phyloP scores from a whole-genome alignment of 2,888 invertebrate species.

The Pammene aurita region DNA sequence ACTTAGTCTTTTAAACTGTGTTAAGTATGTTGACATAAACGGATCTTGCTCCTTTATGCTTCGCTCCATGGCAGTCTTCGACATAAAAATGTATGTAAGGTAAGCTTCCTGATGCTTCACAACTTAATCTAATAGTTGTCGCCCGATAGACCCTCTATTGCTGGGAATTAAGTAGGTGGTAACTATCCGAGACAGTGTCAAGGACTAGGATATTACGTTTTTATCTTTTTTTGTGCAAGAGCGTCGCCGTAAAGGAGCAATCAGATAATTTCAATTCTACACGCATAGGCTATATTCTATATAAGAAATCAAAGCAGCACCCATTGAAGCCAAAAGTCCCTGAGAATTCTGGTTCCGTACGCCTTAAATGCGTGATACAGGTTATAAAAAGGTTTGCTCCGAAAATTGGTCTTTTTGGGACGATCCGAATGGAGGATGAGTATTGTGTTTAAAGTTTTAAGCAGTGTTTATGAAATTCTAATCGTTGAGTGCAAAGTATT shows the following conservation, averaged over 20 bases:
- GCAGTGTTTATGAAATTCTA: background rate
- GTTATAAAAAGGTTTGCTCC: constrained; percentile 43
- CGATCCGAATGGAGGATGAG: constrained; percentile 24
- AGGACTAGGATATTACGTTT: background rate
- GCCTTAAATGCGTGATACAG: constrained; percentile 21
- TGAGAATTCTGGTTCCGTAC: constrained; percentile 36
- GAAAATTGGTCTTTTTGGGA: constrained; percentile 48
- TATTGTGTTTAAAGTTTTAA: constrained; percentile 5
- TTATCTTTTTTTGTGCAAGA: background rate
- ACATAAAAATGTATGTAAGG: background rate
- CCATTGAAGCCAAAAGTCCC: constrained; percentile 31
- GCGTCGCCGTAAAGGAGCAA: constrained; percentile 1
- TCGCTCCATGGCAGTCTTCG: background rate
- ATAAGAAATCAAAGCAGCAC: constrained; percentile 36
- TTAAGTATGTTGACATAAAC: background rate
- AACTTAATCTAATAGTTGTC: no score
- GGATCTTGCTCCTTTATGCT: constrained; percentile 6
- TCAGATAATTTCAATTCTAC: constrained; percentile 57
- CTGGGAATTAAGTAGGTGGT: no score
- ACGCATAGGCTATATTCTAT: constrained; percentile 41
- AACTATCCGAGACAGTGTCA: no score
- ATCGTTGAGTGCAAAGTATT: background rate
- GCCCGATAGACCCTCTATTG: no score
- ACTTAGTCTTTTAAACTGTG: background rate
- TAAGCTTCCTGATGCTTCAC: no score